phyloP scores from a whole-genome alignment of 1,140 invertebrate species.

The Ooceraea biroi region DNA sequence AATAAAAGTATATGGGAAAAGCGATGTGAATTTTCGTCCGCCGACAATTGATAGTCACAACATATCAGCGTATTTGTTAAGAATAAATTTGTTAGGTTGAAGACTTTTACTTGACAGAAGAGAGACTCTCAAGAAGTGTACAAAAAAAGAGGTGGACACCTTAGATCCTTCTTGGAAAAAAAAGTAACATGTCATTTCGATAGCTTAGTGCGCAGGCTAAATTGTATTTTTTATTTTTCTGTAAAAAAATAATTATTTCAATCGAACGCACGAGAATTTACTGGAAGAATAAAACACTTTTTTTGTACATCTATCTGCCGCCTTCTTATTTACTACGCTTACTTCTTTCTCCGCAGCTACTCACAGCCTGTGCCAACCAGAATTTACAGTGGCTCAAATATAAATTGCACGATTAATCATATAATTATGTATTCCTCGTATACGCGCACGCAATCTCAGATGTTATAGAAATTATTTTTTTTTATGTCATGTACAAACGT shows the following conservation, averaged over 20 bases:
- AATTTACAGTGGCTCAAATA: slow-evolving; percentile 1
- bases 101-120: slow-evolving; percentile 45
- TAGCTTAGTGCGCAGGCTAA: slow-evolving; percentile 40
- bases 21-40: slow-evolving; percentile 65
- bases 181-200: slow-evolving; percentile 23
- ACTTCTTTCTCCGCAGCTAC: neutral
- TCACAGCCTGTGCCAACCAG: neutral
- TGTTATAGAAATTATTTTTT: neutral
- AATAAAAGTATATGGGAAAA: slow-evolving; percentile 14
- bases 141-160: neutral
- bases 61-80: slow-evolving; percentile 70
- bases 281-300: slow-evolving; percentile 69
- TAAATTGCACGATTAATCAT: slow-evolving; percentile 8
- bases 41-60: slow-evolving; percentile 61
- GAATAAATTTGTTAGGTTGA: slow-evolving; percentile 48
- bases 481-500: neutral
- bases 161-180: slow-evolving; percentile 39
- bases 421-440: slow-evolving; percentile 30
- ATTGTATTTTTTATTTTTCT: slow-evolving; percentile 59
- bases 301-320: slow-evolving; percentile 76
- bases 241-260: slow-evolving; percentile 39
- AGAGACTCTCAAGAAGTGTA: slow-evolving; percentile 34
- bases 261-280: slow-evolving; percentile 62
- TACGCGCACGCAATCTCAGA: neutral
- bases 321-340: slow-evolving; percentile 54